phyloP scores from a whole-genome alignment of 2,113 vertebrate species.

The Petrocephalus zakoni region DNA sequence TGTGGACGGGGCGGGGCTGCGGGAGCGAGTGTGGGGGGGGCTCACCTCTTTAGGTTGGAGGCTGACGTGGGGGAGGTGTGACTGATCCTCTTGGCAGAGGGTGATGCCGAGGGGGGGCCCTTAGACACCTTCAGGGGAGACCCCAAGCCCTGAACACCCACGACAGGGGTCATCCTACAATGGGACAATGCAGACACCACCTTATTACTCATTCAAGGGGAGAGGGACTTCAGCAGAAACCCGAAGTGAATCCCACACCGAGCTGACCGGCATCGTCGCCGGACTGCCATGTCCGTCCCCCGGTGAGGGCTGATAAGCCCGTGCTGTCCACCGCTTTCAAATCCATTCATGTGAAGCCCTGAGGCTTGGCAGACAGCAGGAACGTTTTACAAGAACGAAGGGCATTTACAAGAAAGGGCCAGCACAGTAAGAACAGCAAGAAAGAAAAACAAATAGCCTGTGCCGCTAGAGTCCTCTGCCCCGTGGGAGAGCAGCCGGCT shows the following conservation, averaged over 20 bases:
- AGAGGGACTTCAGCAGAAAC: background rate
- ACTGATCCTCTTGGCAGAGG: slow-evolving; percentile 59
- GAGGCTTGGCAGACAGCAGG: background rate
- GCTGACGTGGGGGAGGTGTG: slow-evolving; percentile 49
- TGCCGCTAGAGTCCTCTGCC: background rate
- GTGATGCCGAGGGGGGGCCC: slow-evolving; percentile 57
- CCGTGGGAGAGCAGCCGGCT: background rate
- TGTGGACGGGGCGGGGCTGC: background rate
- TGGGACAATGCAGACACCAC: background rate
- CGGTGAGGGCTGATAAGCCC: background rate
- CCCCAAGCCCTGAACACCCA: slow-evolving; percentile 52
- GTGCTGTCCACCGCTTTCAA: background rate
- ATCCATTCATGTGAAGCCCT: background rate
- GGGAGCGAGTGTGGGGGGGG: background rate
- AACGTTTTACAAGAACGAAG: background rate
- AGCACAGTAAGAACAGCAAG: background rate
- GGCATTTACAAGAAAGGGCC: background rate
- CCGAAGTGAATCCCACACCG: background rate
- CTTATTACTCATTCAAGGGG: background rate
- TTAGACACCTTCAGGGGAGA: slow-evolving; percentile 75
- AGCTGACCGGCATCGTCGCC: background rate
- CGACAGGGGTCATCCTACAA: slow-evolving; percentile 61
- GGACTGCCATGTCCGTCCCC: background rate
- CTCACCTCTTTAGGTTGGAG: slow-evolving; percentile 62
- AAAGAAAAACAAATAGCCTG: background rate